These are phyloP conservation scores for Megalops atlanticus DNA, from an alignment of 2,113 vertebrate genomes.

Conservation along the genomic window DNA sequence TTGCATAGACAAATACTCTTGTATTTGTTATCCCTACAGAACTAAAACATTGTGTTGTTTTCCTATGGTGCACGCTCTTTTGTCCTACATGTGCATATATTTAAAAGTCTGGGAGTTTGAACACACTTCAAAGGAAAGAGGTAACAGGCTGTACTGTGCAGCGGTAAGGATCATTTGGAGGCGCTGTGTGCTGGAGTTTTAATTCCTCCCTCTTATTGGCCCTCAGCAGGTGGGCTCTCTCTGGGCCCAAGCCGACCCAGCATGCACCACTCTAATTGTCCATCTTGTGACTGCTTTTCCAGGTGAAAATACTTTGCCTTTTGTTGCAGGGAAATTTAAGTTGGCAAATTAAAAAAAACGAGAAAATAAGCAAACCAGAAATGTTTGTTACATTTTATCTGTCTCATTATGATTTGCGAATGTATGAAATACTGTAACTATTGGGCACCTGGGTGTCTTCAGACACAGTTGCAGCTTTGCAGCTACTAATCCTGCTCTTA, in stretches of 20 bases:
- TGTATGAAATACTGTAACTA: neutral
- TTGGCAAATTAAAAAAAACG: conserved; percentile 19
- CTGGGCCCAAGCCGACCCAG: conserved; percentile 22
- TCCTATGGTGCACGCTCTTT: conserved; percentile 3
- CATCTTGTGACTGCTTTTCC: conserved; percentile 35
- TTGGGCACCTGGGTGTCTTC: neutral
- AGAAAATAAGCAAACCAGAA: conserved; percentile 19
- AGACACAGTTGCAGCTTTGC: neutral
- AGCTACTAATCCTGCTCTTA: neutral
- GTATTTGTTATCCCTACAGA: neutral
- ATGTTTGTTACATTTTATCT: neutral
- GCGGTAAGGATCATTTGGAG: conserved; percentile 50
- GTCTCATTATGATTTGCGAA: neutral
- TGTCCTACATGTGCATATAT: conserved; percentile 48
- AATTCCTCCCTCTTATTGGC: conserved; percentile 44
- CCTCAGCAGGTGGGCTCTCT: conserved; percentile 33
- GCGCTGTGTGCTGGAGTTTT: conserved; percentile 29
- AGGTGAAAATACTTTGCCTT: conserved; percentile 40
- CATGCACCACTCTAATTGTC: conserved; percentile 38
- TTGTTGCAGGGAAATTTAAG: conserved; percentile 23
- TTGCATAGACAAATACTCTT: conserved; percentile 21
- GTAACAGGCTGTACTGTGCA: conserved; percentile 42
- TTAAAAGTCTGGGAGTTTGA: conserved; percentile 47
- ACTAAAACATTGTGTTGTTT: conserved; percentile 24
- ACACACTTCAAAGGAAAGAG: conserved; percentile 47